A percentile compares a stretch with the other conserved stretches of the same genome.
Conservation (phyloP, 1,140 invertebrate species). For the Brachionus paranguensis region DNA sequence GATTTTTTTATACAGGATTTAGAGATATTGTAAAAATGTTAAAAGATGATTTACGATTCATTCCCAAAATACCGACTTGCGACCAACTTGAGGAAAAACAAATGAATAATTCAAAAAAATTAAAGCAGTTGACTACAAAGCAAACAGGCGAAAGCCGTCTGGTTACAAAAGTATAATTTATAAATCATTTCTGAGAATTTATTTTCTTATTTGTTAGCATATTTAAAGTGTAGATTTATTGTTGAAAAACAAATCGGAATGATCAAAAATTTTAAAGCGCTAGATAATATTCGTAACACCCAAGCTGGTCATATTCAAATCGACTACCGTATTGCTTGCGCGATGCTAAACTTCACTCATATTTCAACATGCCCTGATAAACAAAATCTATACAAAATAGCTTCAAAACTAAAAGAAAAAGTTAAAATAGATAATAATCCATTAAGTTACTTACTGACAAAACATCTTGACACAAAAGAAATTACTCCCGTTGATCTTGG, state of each 20-base stretch:
- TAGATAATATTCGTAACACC: conserved; percentile 13
- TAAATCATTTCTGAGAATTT: conserved; percentile 4
- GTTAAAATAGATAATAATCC: background rate
- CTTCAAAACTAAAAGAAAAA: conserved; percentile 15
- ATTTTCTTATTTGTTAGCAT: background rate
- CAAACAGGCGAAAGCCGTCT: background rate
- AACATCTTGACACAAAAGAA: conserved; percentile 25
- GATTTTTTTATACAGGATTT: conserved; percentile 4
- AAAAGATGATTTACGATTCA: background rate
- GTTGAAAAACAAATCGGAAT: background rate
- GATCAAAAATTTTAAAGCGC: background rate
- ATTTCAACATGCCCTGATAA: background rate
- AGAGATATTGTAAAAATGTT: conserved; percentile 16
- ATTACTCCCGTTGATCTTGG: background rate
- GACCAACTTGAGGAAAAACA: conserved; percentile 21
- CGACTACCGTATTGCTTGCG: background rate
- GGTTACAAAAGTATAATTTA: background rate
- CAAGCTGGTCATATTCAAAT: conserved; percentile 25
- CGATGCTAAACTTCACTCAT: conserved; percentile 15
- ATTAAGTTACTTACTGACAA: background rate
- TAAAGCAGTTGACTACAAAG: background rate
- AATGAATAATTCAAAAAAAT: conserved; percentile 12
- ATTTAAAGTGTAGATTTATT: conserved; percentile 15
- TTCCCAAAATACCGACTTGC: conserved; percentile 8
- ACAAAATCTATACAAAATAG: background rate